Conservation (phyloP, 2,797 vertebrate genomes). For the Sebastes hubbsi region DNA sequence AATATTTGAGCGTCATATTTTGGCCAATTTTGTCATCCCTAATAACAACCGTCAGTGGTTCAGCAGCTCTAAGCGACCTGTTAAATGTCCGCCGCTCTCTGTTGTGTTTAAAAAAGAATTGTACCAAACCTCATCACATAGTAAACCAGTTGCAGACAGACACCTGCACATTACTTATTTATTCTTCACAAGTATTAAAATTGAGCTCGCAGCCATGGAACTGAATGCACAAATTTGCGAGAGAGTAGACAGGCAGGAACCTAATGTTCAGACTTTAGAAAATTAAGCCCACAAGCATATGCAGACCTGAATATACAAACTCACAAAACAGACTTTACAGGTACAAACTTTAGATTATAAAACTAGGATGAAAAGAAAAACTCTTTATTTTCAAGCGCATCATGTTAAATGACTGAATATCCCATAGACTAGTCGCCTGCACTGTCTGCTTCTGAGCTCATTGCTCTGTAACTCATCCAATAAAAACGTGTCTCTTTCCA, state of each 20-base stretch:
- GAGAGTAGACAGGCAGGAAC: neutral
- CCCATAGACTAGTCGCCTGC: conserved; percentile 18
- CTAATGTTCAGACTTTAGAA: neutral
- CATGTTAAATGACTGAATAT: conserved; percentile 40
- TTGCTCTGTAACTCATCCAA: conserved; percentile 60
- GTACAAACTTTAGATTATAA: conserved; percentile 5
- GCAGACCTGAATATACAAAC: neutral
- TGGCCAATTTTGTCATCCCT: neutral
- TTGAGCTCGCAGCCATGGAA: neutral
- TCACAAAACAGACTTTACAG: neutral
- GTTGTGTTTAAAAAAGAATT: neutral
- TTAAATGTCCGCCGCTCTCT: neutral
- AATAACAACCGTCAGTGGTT: neutral
- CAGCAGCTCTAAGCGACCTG: neutral
- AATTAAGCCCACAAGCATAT: neutral
- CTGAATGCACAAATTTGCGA: neutral
- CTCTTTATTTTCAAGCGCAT: conserved; percentile 6
- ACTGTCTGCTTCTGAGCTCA: conserved; percentile 38
- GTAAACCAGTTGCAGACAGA: neutral
- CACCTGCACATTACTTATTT: neutral
- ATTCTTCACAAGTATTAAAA: neutral
- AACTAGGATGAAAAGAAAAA: conserved; percentile 2
- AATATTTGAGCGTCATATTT: neutral
- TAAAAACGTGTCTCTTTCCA: conserved; percentile 64
- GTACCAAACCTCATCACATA: neutral